Conservation (phyloP, 2,888 invertebrate genomes). For the Drosophila conformis region DNA sequence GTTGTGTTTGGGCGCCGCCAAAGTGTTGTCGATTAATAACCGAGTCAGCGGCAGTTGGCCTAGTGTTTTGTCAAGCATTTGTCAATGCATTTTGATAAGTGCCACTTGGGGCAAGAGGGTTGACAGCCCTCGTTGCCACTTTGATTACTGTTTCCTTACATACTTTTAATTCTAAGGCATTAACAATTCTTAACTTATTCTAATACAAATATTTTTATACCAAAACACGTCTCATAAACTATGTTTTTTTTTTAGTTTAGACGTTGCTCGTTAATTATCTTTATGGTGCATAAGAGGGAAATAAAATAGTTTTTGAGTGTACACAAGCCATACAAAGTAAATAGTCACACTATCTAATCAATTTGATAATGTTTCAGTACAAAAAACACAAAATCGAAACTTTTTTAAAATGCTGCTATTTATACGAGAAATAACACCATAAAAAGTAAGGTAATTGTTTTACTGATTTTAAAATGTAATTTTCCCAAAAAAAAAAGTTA, state of each 20-base stretch:
- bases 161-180: background rate
- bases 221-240: background rate
- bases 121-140: background rate
- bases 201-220: background rate
- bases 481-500: background rate
- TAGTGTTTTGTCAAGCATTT: constrained; percentile 40
- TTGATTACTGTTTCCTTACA: background rate
- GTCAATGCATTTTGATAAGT: constrained; percentile 27
- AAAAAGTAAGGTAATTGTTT: background rate
- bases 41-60: constrained; percentile 34
- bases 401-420: background rate
- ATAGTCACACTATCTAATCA: background rate
- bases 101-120: background rate
- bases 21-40: constrained; percentile 72
- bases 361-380: background rate
- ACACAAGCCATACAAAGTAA: background rate
- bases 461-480: background rate
- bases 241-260: background rate
- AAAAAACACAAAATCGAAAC: background rate
- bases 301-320: background rate
- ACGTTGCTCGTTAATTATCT: background rate
- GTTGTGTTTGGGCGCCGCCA: constrained; percentile 29
- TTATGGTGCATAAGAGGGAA: background rate
- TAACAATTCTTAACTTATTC: background rate
- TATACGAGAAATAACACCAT: background rate